Evolutionary conservation across 2,888 invertebrate species (phyloP), one percentile per base, ranked within the genome.

Genomic region (Watsonalla binaria): DNA sequence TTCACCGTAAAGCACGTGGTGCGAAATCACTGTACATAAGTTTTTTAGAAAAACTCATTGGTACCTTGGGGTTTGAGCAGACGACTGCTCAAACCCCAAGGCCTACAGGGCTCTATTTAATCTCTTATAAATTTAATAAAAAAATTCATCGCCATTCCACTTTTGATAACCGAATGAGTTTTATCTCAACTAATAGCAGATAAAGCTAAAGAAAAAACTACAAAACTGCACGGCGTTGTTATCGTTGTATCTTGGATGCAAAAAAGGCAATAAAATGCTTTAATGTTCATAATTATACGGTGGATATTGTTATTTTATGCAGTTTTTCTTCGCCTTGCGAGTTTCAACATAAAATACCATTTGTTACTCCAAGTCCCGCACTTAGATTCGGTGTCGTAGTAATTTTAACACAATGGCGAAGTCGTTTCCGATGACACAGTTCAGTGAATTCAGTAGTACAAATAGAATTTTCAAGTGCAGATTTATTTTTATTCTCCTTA

Each of bases 341-440:
- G 48, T 42, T 47, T 13, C 42, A 39, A 52, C 35, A 49, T 51
- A 46, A 51, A 49, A 42, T 24, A 14, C 51, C 14, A n/a, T 46
- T 47, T 46, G 46, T 47, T 45, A 46, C 35, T 51, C 35, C 14
- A 45, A 45, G 47, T 52, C 51, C 51, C 51, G n/a, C 42, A 53
- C 47, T 56, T 53, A 52, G 56, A 53, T 57, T 54, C 53, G 42
- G 51, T 57, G 58, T 61, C 59, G 60, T 63, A 65, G 65, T 68
- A 63, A 65, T 63, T 65, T 56, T 61, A 64, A 37, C 35, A 66
- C 63, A 65, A 68, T 65, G 60, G 65, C 58, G 60, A 59, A 55
- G 57, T 54, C 55, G 55, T 59, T 65, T 58, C 62, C 64, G 50
- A 48, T 56, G 56, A 54, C 52, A 60, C 53, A 57, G 59, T 60